A percentile compares a stretch with the other conserved stretches of the same genome.
phyloP scores from a whole-genome alignment of 2,797 vertebrate genomes.

The Myotis myotis region DNA sequence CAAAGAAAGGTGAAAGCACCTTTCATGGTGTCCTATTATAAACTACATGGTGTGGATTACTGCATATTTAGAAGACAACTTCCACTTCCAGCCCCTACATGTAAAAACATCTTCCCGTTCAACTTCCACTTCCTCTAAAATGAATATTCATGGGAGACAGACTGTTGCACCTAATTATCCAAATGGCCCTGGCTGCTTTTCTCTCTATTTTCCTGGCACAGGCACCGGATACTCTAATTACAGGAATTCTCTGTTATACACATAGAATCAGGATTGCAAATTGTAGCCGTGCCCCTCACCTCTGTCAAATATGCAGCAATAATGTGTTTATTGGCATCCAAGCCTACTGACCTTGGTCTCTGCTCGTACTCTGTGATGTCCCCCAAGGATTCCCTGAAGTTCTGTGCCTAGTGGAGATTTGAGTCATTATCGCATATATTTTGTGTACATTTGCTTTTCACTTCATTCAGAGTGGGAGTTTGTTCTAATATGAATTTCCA shows the following conservation, averaged over 20 bases:
- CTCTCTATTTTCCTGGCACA: not conserved
- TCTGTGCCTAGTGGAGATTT: not conserved
- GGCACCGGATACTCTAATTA: not conserved
- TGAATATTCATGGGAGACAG: not conserved
- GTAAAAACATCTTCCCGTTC: not conserved
- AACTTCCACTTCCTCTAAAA: not conserved
- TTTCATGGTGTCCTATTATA: not conserved
- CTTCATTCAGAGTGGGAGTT: not conserved
- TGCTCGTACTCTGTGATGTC: not conserved
- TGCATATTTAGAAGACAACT: not conserved
- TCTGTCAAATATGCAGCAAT: not conserved
- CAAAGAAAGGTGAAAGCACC: not conserved
- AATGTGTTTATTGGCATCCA: not conserved
- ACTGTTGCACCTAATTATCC: not conserved
- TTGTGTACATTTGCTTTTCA: not conserved
- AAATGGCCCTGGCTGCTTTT: not conserved
- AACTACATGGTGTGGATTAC: not conserved
- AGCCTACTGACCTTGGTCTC: not conserved
- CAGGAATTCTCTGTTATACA: not conserved
- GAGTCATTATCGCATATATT: not conserved
- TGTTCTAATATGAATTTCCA: not conserved
- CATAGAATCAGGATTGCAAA: not conserved
- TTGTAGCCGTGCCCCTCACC: not conserved
- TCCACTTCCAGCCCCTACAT: not conserved
- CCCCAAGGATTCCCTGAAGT: not conserved